Evolutionary conservation across 2,888 invertebrate species (phyloP), one percentile per base, ranked within the genome.

Genomic region (Ligdia adustata): DNA sequence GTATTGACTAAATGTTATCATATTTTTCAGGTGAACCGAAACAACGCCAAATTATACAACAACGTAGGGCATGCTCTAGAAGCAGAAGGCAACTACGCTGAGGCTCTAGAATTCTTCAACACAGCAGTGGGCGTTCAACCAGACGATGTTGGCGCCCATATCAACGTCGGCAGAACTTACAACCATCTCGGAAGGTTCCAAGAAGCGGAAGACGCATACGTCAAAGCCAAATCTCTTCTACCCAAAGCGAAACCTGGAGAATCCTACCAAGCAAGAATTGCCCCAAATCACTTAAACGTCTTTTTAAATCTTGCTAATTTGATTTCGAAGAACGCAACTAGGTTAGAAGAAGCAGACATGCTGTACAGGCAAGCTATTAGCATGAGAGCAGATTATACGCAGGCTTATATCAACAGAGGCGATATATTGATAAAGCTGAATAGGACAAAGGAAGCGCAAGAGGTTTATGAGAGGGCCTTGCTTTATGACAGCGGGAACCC

Each of bases 61-160:
- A 99, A 99, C 82, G 98, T 99, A 1, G 99, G 98, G 0, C 98
- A 99, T 82, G 98, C 98, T 0, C 88, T 99, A 61, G 98, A 99
- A 90, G 95, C 92, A 7, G 92, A 92, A 11, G 91, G 91, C 0
- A 90, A 88, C 15, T 94, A 92, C 64, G 82, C 85, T 1, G 97
- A 98, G 75, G 98, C 99, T 0, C 85, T 99, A 46, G 92, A 93
- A 55, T 99, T 97, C 87, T 98, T 98, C 81, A 94, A 96, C 73
- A 96, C 96, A 66, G 98, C 98, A 7, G 97, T 97, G 12, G 93
- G 93, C 72, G 98, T 98, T 4, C 99, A 99, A 82, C 95, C 96
- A 7, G 98, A 98, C 76, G 98, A 99, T 79, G 97, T 98, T 32
- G 98, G 98, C 0, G 98, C 98, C 3, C 98, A 98, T 79, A 98